A percentile compares a stretch with the other conserved stretches of the same genome.
Evolutionary conservation across 2,888 invertebrate species (phyloP).

Genomic region (Eutolmus rufibarbis): DNA sequence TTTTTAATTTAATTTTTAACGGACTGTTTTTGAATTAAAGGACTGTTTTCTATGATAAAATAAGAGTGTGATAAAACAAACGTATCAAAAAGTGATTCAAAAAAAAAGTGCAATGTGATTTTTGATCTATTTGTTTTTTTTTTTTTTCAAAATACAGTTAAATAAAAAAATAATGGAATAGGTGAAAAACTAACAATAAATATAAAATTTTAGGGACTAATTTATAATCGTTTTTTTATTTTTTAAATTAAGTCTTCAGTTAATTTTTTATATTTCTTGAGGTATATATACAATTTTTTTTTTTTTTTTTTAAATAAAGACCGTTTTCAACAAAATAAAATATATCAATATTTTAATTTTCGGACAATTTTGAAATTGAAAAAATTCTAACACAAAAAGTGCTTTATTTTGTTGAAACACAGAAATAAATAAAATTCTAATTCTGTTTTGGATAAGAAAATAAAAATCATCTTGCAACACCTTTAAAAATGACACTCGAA

Average conservation of each 20-base stretch:
- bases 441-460: background rate
- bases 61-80: too few relatives aligned
- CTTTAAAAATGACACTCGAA: constrained; percentile 58
- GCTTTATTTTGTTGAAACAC: constrained; percentile 28
- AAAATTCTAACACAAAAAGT: background rate
- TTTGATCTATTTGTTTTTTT: too few relatives aligned
- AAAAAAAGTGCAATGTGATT: background rate
- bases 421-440: background rate
- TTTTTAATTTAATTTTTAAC: too few relatives aligned
- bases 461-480: background rate
- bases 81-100: too few relatives aligned
- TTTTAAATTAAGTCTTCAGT: too few relatives aligned
- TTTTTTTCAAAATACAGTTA: too few relatives aligned
- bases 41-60: too few relatives aligned
- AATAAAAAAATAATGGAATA: background rate
- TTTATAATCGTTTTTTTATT: too few relatives aligned
- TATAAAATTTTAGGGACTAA: too few relatives aligned
- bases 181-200: background rate
- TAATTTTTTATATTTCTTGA: too few relatives aligned
- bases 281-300: background rate
- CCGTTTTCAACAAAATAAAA: constrained; percentile 20
- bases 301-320: background rate
- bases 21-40: too few relatives aligned
- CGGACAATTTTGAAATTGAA: background rate
- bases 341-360: background rate